These are phyloP conservation scores for Priapulus caudatus DNA, from an alignment of 2,888 invertebrate species.

Conservation along the genomic window DNA sequence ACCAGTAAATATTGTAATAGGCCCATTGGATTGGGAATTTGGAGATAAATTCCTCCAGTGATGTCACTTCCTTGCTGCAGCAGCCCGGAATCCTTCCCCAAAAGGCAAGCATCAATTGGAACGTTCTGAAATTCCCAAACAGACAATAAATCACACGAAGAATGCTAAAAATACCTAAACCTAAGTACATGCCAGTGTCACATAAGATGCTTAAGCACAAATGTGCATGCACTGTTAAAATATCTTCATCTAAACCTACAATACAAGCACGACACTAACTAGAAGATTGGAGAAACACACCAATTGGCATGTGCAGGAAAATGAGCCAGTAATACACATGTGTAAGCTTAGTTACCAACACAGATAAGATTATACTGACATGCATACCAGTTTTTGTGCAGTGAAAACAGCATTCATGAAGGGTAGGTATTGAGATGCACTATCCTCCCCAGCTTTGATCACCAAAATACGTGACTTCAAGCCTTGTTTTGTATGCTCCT, in stretches of 20 bases:
- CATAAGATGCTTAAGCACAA: no score
- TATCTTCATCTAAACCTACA: no score
- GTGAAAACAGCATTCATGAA: constrained; percentile 98
- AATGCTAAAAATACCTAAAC: no score
- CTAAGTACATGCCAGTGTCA: no score
- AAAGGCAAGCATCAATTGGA: constrained; percentile 77
- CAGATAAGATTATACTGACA: no score
- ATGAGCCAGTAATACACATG: no score
- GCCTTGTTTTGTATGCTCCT: constrained; percentile 6
- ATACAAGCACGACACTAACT: no score
- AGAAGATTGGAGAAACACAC: no score
- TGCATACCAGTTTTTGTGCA: constrained; percentile 62
- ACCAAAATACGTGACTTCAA: constrained; percentile 25
- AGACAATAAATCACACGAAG: constrained; percentile 5
- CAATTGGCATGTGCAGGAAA: no score
- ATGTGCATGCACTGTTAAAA: no score
- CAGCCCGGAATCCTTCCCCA: constrained; percentile 77
- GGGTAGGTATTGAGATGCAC: constrained; percentile 89
- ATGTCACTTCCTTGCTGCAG: constrained; percentile 81
- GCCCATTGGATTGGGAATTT: constrained; percentile 72
- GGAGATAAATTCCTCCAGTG: constrained; percentile 79
- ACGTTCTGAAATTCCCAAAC: constrained; percentile 51
- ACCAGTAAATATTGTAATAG: constrained; percentile 73
- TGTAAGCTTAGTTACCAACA: no score
- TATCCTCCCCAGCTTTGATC: constrained; percentile 78